Evolutionary conservation across 2,888 invertebrate species (phyloP).

Genomic region (Chorisops tibialis): DNA sequence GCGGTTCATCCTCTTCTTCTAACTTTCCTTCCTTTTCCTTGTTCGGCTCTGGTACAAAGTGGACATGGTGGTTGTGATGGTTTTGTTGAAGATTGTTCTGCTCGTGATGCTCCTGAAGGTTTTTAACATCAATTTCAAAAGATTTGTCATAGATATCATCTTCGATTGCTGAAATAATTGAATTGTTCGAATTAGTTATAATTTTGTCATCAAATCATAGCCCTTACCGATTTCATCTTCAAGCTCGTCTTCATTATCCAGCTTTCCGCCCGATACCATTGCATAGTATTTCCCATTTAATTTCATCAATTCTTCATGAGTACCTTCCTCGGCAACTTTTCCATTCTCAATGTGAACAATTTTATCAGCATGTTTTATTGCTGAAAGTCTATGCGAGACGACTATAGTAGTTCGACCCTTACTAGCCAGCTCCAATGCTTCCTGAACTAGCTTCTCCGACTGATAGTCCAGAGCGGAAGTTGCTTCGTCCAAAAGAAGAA

Average conservation of each 20-base stretch:
- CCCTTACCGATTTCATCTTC: constrained; percentile 18
- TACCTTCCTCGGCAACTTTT: constrained; percentile 68
- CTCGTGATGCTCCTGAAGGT: constrained; percentile 48
- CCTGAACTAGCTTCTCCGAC: constrained; percentile 77
- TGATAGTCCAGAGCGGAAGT: constrained; percentile 81
- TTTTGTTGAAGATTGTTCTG: constrained; percentile 36
- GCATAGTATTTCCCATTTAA: constrained; percentile 65
- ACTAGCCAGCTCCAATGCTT: constrained; percentile 73
- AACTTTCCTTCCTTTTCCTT: constrained; percentile 3
- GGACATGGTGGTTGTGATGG: constrained; percentile 24
- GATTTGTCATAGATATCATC: constrained; percentile 48
- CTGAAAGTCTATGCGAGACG: constrained; percentile 70
- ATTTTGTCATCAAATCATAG: neutral
- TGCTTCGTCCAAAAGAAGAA: constrained; percentile 76
- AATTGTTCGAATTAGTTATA: neutral
- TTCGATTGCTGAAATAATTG: constrained; percentile 32
- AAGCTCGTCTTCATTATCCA: constrained; percentile 39
- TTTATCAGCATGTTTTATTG: constrained; percentile 67
- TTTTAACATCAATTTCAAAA: constrained; percentile 46
- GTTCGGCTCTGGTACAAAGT: constrained; percentile 2
- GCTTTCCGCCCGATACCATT: constrained; percentile 57
- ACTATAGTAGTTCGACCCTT: constrained; percentile 72
- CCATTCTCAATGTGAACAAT: constrained; percentile 72
- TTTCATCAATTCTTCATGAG: constrained; percentile 67
- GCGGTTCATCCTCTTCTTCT: constrained; percentile 41